Base-by-base conservation (phyloP, 2,797 vertebrate species). In the Parambassis ranga region DNA sequence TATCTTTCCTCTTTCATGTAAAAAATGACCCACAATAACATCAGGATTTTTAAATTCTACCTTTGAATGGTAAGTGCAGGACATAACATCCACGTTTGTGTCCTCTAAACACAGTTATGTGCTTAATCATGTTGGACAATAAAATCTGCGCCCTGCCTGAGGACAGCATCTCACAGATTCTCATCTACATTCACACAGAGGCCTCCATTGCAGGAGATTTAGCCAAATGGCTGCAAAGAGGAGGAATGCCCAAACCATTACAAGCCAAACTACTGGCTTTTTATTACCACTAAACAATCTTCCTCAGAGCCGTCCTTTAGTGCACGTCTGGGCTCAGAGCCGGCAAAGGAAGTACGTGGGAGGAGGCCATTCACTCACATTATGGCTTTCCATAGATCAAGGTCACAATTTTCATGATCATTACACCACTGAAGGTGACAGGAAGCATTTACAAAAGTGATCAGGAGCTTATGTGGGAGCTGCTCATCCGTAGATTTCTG, bases 381-480 rank as follows among this genome's bases (percentile, higher is more conserved):
- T 90, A 91, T 83, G 79, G 87, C 89, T 91, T 86, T 83, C 87
- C 84, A 90, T 90, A 90, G 90, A 91, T 91, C 90, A 92, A 92
- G 90, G 91, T 91, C 89, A 91, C 87, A 89, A 87, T 91, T 91
- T 91, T 89, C 90, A 89, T 89, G 90, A 91, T 91, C 88, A 90
- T 90, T 91, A 91, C 88, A 85, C 79, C 90, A 86, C 78, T 88
- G 91, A 91, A 88, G 90, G 87, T 90, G 90, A 91, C 87, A 87
- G 86, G 88, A 83, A 87, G 90, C 89, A 86, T 91, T 91, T 90
- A 91, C 86, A 82, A 89, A 89, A 90, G 89, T 88, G 89, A 90
- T 90, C 90, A 88, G 88, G 78, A 88, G 90, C 88, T 90, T 84
- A 85, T 89, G 90, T 86, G 88, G 82, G 78, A 89, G 85, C 81